A percentile compares a stretch with the other conserved stretches of the same genome.
Evolutionary conservation across 2,888 invertebrate species (phyloP).

Genomic region (Micoletzkya japonica): DNA sequence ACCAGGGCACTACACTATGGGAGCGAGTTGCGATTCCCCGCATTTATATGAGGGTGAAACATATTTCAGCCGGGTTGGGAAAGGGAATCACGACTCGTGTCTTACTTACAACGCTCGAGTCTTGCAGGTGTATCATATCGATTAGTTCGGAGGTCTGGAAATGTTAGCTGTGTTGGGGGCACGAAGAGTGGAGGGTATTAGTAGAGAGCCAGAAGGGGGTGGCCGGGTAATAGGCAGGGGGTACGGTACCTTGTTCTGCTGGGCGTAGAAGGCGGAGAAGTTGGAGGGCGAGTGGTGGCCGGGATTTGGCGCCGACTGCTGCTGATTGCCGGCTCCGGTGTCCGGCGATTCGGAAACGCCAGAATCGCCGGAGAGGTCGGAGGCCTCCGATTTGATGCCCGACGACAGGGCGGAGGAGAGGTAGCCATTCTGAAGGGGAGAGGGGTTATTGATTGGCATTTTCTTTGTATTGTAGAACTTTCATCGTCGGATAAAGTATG

Average conservation of each 20-base stretch:
- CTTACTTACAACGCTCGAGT: neutral
- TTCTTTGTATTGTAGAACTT: neutral
- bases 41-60: neutral
- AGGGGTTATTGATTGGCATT: neutral
- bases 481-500: too few relatives aligned
- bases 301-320: neutral
- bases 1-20: neutral
- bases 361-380: constrained; percentile 20
- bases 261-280: constrained; percentile 29
- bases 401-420: constrained; percentile 12
- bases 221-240: neutral
- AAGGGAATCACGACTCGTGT: neutral
- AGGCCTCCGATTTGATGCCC: constrained; percentile 22
- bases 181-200: neutral
- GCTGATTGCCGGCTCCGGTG: neutral
- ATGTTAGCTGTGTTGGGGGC: too few relatives aligned
- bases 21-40: neutral
- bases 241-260: constrained; percentile 25
- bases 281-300: constrained; percentile 18
- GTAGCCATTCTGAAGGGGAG: neutral
- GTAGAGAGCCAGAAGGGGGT: neutral
- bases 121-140: constrained; percentile 23
- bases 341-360: constrained; percentile 19
- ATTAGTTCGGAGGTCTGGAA: constrained; percentile 24
- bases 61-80: too few relatives aligned